These are phyloP conservation scores for Chaetodon trifasciatus DNA, from an alignment of 2,797 vertebrate species.

Conservation along the genomic window DNA sequence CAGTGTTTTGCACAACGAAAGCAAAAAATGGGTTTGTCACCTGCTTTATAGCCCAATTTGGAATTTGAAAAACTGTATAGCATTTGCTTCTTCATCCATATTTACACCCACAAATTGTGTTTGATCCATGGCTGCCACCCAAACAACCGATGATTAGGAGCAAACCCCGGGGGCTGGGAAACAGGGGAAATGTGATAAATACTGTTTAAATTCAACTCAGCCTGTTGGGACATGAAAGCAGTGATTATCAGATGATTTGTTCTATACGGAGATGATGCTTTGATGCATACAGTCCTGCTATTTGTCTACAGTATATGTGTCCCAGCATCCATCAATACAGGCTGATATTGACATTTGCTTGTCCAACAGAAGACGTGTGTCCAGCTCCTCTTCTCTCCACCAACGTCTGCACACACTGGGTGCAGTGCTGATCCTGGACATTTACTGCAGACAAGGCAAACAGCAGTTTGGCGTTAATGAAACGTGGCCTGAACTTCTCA, in stretches of 20 bases:
- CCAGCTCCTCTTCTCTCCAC: conserved; percentile 9
- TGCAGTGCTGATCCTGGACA: conserved; percentile 25
- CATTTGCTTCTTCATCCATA: conserved; percentile 4
- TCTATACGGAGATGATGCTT: neutral
- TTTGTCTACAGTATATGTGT: neutral
- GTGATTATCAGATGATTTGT: conserved; percentile 5
- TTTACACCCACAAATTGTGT: neutral
- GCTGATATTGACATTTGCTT: conserved; percentile 32
- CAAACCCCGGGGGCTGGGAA: neutral
- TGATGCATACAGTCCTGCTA: neutral
- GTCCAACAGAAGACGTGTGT: neutral
- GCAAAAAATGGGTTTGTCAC: conserved; percentile 7
- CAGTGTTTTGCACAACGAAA: conserved; percentile 2
- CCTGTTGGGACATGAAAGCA: conserved; percentile 1
- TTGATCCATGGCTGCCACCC: conserved; percentile 1
- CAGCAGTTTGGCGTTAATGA: conserved; percentile 18
- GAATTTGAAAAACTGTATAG: neutral
- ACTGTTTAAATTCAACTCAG: conserved; percentile 5
- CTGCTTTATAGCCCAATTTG: neutral
- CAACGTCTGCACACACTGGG: neutral
- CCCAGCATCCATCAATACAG: conserved; percentile 20
- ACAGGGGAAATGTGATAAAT: conserved; percentile 1
- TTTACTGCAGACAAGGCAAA: conserved; percentile 32
- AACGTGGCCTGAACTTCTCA: conserved; percentile 39
- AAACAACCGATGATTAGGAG: conserved; percentile 1